A percentile compares a stretch with the other conserved stretches of the same genome.
Conservation (phyloP, 2,113 vertebrate genomes). For the Dipodomys spectabilis region DNA sequence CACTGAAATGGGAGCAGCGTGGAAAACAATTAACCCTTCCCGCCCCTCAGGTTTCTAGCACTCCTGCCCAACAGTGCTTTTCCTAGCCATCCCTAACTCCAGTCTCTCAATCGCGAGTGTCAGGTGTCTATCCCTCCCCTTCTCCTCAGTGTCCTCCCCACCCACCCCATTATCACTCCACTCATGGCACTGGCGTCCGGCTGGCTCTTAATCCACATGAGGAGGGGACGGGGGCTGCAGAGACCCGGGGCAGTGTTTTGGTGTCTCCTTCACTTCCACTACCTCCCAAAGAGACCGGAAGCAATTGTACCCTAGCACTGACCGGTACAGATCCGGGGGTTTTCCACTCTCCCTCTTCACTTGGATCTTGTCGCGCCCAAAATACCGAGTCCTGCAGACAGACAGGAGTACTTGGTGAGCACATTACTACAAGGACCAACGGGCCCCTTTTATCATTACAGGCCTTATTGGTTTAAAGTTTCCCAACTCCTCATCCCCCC, state of each 20-base stretch:
- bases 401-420: conserved; percentile 50
- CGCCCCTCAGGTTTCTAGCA: not conserved
- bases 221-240: not conserved
- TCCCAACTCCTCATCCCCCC: conserved; percentile 1
- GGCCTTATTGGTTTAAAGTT: conserved; percentile 59
- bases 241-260: conserved; percentile 1
- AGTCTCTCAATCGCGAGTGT: not conserved
- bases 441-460: conserved; percentile 17
- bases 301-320: not conserved
- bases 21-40: conserved; percentile 70
- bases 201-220: not conserved
- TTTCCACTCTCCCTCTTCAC: no score
- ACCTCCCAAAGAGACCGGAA: conserved; percentile 5
- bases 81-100: not conserved
- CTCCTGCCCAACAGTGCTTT: conserved; percentile 54
- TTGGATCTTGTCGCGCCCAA: not conserved
- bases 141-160: not conserved
- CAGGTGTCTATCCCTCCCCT: not conserved
- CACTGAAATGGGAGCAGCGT: conserved; percentile 55
- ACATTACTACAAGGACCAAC: conserved; percentile 24
- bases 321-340: no score
- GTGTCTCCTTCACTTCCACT: conserved; percentile 44
- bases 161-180: conserved; percentile 41
- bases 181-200: not conserved
- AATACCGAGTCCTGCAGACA: not conserved